These are phyloP conservation scores for Platyrinchus mystaceus DNA, from an alignment of 2,797 vertebrate genomes.

Conservation along the genomic window DNA sequence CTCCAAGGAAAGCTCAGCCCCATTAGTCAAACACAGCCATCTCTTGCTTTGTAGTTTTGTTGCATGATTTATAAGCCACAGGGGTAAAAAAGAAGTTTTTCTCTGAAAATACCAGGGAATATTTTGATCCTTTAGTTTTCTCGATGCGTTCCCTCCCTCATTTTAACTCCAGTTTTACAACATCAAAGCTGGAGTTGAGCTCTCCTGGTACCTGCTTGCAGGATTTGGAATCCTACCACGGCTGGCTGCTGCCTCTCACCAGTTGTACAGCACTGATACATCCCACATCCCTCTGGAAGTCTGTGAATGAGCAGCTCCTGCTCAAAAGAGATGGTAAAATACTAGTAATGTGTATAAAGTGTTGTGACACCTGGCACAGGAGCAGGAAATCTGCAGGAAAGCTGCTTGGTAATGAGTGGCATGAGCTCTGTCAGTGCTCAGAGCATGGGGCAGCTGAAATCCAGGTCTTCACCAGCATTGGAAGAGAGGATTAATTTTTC, in stretches of 20 bases:
- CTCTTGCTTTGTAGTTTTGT: conserved; percentile 41
- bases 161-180: conserved; percentile 12
- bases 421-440: accelerated
- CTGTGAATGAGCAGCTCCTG: neutral
- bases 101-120: neutral
- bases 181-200: neutral
- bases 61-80: conserved; percentile 51
- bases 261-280: neutral
- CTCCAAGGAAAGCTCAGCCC: conserved; percentile 32
- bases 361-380: neutral
- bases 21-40: conserved; percentile 44
- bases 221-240: neutral
- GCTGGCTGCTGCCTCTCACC: neutral
- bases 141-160: neutral
- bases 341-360: neutral
- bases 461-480: accelerated
- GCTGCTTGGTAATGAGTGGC: neutral
- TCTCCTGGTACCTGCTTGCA: conserved; percentile 12
- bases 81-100: neutral
- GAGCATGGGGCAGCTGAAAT: neutral
- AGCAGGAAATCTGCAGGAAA: neutral
- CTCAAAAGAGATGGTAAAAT: neutral
- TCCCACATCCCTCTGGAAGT: neutral
- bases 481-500: neutral
- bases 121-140: neutral